These are phyloP conservation scores for Hestina assimilis DNA, from an alignment of 1,140 invertebrate species.

Conservation along the genomic window DNA sequence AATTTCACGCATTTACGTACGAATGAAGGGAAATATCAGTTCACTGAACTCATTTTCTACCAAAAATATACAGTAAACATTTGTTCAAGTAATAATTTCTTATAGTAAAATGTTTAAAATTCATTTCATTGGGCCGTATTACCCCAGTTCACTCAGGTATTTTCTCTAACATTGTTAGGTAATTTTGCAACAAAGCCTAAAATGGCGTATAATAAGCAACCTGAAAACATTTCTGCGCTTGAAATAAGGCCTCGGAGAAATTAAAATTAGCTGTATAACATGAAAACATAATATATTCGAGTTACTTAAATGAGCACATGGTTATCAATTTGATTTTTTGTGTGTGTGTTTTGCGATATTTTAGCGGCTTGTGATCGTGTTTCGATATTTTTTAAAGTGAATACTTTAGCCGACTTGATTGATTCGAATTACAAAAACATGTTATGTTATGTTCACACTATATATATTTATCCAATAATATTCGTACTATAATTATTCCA, in stretches of 20 bases:
- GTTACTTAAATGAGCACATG: too few relatives aligned
- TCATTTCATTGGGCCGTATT: background rate
- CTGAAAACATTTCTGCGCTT: background rate
- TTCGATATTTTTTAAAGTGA: too few relatives aligned
- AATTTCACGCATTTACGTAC: slow-evolving; percentile 10
- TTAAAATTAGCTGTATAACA: background rate
- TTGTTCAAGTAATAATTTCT: too few relatives aligned
- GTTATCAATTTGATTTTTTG: too few relatives aligned
- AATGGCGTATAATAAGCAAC: background rate
- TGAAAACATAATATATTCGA: too few relatives aligned
- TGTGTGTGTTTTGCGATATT: too few relatives aligned
- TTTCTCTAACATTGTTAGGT: slow-evolving; percentile 8
- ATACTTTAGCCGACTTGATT: too few relatives aligned
- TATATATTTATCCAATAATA: too few relatives aligned
- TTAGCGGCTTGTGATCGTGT: too few relatives aligned
- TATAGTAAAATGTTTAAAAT: slow-evolving; percentile 5
- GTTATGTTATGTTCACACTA: too few relatives aligned
- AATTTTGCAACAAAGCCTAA: slow-evolving; percentile 4
- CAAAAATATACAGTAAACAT: background rate
- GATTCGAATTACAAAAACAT: too few relatives aligned
- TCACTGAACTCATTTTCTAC: background rate
- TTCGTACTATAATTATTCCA: too few relatives aligned
- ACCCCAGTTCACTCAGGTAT: slow-evolving; percentile 2
- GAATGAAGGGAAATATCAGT: slow-evolving; percentile 2
- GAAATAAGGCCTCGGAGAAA: background rate